A percentile compares a stretch with the other conserved stretches of the same genome.
These are phyloP conservation scores for Cephus pulcher DNA, from an alignment of 2,888 invertebrate genomes.

Conservation along the genomic window DNA sequence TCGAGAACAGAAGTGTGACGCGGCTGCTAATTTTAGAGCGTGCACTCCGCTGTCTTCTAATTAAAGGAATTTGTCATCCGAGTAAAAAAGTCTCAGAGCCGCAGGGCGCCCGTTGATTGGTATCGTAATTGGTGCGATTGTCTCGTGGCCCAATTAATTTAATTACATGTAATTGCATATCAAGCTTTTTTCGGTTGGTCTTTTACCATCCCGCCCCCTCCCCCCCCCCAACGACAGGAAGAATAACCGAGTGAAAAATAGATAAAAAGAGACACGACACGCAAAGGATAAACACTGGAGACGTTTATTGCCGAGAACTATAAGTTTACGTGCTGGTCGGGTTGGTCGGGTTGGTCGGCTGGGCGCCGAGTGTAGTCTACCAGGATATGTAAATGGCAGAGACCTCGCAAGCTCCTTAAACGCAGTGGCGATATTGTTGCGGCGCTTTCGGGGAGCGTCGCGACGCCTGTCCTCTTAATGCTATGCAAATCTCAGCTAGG, in stretches of 20 bases:
- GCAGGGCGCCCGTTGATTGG: constrained; percentile 56
- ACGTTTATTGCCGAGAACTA: constrained; percentile 26
- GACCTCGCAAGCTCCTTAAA: constrained; percentile 43
- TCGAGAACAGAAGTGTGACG: no score
- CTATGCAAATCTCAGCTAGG: constrained; percentile 54
- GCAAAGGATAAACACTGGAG: no score
- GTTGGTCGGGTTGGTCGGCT: constrained; percentile 24
- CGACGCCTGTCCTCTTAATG: constrained; percentile 34
- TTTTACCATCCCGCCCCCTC: constrained; percentile 10
- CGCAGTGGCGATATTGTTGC: constrained; percentile 21
- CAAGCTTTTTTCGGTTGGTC: constrained; percentile 32
- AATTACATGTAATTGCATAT: constrained; percentile 55
- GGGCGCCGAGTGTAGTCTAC: constrained; percentile 27
- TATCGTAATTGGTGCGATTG: constrained; percentile 62
- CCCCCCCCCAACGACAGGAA: neutral
- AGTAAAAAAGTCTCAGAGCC: constrained; percentile 49
- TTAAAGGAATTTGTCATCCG: constrained; percentile 65
- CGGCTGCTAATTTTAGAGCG: constrained; percentile 37
- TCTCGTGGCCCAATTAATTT: constrained; percentile 63
- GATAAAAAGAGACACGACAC: neutral
- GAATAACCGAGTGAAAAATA: neutral
- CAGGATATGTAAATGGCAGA: constrained; percentile 39
- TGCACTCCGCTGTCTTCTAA: constrained; percentile 56
- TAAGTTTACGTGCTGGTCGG: constrained; percentile 37
- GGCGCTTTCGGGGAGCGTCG: constrained; percentile 17